These are phyloP conservation scores for Lissonota sp. DNA, from an alignment of 2,888 invertebrate species.

Conservation along the genomic window DNA sequence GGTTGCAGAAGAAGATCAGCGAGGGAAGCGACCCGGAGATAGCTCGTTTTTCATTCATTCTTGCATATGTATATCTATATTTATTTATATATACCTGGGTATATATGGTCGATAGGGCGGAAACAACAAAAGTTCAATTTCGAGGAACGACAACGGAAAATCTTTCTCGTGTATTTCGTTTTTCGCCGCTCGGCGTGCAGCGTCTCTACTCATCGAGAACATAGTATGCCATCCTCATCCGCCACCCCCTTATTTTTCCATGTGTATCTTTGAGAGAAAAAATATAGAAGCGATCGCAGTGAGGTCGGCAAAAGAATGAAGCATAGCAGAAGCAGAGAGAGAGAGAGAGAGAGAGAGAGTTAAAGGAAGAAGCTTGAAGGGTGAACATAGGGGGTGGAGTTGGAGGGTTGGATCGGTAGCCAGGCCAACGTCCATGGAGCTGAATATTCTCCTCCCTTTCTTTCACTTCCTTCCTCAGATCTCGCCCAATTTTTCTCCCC, in stretches of 20 bases:
- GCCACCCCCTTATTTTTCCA: background rate
- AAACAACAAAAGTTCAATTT: slow-evolving; percentile 81
- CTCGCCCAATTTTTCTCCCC: slow-evolving; percentile 21
- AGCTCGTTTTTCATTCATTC: slow-evolving; percentile 25
- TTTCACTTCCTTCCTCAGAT: slow-evolving; percentile 1
- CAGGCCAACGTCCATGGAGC: slow-evolving; percentile 33
- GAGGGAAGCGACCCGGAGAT: slow-evolving; percentile 67
- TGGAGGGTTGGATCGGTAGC: slow-evolving; percentile 42
- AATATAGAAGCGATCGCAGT: slow-evolving; percentile 18
- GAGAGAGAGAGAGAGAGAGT: slow-evolving; percentile 11
- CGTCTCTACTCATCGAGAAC: slow-evolving; percentile 51
- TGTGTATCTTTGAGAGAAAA: slow-evolving; percentile 30
- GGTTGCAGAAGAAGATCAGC: slow-evolving; percentile 42
- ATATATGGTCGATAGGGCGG: slow-evolving; percentile 67
- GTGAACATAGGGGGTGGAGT: slow-evolving; percentile 47
- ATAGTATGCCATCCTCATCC: slow-evolving; percentile 14
- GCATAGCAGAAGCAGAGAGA: slow-evolving; percentile 25
- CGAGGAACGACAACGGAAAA: slow-evolving; percentile 76
- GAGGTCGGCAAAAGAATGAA: slow-evolving; percentile 34
- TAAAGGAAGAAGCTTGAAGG: slow-evolving; percentile 26
- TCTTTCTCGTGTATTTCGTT: slow-evolving; percentile 75
- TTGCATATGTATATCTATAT: background rate
- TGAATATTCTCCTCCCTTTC: slow-evolving; percentile 33
- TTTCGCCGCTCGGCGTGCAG: slow-evolving; percentile 61
- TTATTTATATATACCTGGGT: background rate